Evolutionary conservation across 2,888 invertebrate species (phyloP).

Genomic region (Allacma fusca): DNA sequence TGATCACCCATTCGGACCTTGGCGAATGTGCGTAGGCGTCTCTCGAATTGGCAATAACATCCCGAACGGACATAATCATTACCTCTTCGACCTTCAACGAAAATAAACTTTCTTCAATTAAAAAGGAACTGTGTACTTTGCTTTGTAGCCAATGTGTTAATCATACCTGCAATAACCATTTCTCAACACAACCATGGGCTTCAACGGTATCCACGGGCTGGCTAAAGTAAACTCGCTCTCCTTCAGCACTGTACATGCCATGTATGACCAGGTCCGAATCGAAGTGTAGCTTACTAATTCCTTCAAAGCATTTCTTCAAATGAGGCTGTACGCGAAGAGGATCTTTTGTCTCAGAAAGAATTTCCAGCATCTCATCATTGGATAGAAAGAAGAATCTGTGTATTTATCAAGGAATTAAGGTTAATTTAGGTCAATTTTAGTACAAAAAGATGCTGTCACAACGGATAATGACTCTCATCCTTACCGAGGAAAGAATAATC

Average conservation of each 20-base stretch:
- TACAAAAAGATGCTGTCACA: too few relatives aligned
- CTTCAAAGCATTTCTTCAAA: slow-evolving; percentile 87
- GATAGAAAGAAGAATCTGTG: slow-evolving; percentile 86
- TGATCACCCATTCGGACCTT: slow-evolving; percentile 81
- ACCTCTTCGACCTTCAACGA: slow-evolving; percentile 82
- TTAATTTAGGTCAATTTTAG: too few relatives aligned
- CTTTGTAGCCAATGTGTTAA: background rate
- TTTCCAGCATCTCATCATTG: slow-evolving; percentile 89
- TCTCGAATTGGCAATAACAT: slow-evolving; percentile 74
- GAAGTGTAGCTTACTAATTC: slow-evolving; percentile 77
- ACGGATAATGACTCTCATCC: background rate
- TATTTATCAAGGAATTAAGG: background rate
- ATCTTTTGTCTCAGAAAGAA: slow-evolving; percentile 87
- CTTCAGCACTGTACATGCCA: slow-evolving; percentile 79
- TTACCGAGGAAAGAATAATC: slow-evolving; percentile 78
- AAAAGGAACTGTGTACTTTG: too few relatives aligned
- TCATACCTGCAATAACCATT: slow-evolving; percentile 76
- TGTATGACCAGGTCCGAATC: slow-evolving; percentile 76
- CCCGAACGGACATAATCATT: slow-evolving; percentile 77
- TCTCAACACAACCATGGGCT: slow-evolving; percentile 83
- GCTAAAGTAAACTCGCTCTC: slow-evolving; percentile 74
- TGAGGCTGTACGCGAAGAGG: slow-evolving; percentile 84
- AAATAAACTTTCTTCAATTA: too few relatives aligned
- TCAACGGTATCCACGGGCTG: slow-evolving; percentile 73
- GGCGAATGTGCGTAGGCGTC: slow-evolving; percentile 70